phyloP scores from a whole-genome alignment of 2,888 invertebrate species.

The Cheilosia impressa region DNA sequence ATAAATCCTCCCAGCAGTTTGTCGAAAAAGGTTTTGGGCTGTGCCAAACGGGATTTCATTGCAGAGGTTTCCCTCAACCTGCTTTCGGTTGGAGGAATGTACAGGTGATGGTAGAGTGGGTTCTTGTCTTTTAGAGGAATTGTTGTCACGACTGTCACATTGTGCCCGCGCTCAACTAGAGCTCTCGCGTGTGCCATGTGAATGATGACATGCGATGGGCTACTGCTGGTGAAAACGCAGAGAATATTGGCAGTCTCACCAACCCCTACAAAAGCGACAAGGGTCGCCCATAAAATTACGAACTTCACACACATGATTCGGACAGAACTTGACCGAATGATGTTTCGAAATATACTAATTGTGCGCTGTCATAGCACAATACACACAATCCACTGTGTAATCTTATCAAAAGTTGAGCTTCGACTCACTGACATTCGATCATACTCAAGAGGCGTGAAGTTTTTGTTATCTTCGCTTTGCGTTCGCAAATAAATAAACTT shows the following conservation, averaged over 20 bases:
- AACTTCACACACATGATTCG: conserved; percentile 3
- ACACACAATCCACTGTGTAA: neutral
- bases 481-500: too few relatives aligned
- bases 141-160: conserved; percentile 81
- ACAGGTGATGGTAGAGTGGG: conserved; percentile 78
- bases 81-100: conserved; percentile 77
- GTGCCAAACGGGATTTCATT: conserved; percentile 74
- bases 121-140: conserved; percentile 78
- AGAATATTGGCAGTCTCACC: conserved; percentile 79
- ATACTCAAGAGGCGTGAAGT: too few relatives aligned
- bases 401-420: neutral
- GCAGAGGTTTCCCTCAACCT: conserved; percentile 25
- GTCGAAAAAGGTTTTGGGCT: conserved; percentile 51
- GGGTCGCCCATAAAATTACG: conserved; percentile 1
- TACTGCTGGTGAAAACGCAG: conserved; percentile 81
- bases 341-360: neutral
- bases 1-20: neutral
- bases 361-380: neutral
- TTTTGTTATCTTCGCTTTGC: too few relatives aligned
- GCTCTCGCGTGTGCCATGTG: conserved; percentile 80
- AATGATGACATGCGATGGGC: conserved; percentile 81
- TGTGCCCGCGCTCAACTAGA: conserved; percentile 81
- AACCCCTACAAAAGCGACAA: neutral
- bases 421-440: neutral
- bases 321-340: neutral